phyloP scores from a whole-genome alignment of 1,140 invertebrate species.

The Drosophila ironensis region DNA sequence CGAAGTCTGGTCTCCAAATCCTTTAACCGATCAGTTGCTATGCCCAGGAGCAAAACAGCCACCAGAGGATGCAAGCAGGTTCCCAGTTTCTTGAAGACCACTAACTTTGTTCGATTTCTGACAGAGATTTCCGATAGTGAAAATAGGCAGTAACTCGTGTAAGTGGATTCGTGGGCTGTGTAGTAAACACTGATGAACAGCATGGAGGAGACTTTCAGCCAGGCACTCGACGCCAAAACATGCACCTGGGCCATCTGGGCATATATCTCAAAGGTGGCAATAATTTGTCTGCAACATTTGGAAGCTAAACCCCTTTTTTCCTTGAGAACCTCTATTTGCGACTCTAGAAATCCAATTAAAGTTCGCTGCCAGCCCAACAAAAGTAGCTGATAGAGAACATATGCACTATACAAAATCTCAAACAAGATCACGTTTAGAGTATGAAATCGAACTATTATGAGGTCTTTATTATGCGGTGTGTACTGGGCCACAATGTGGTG shows the following conservation, averaged over 20 bases:
- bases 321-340: no score
- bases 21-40: constrained; percentile 20
- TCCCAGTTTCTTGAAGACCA: constrained; percentile 10
- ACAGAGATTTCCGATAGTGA: not conserved
- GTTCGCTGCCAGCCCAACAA: constrained; percentile 10
- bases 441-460: constrained; percentile 6
- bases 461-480: not conserved
- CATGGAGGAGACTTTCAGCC: constrained; percentile 13
- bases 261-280: constrained; percentile 2
- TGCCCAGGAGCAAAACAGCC: constrained; percentile 2
- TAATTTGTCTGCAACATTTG: not conserved
- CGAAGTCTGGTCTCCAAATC: not conserved
- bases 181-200: constrained; percentile 15
- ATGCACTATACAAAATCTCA: constrained; percentile 11
- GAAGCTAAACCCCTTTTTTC: not conserved
- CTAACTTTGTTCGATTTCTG: not conserved
- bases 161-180: constrained; percentile 5
- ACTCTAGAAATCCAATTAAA: not conserved
- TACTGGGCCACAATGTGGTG: constrained; percentile 24
- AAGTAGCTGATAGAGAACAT: constrained; percentile 18
- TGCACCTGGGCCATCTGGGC: not conserved
- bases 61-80: constrained; percentile 10
- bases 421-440: constrained; percentile 18
- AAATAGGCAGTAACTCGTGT: constrained; percentile 14
- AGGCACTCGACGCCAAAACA: not conserved